Base-by-base conservation (phyloP, 2,888 invertebrate species). In the Strigamia transsilvanica region DNA sequence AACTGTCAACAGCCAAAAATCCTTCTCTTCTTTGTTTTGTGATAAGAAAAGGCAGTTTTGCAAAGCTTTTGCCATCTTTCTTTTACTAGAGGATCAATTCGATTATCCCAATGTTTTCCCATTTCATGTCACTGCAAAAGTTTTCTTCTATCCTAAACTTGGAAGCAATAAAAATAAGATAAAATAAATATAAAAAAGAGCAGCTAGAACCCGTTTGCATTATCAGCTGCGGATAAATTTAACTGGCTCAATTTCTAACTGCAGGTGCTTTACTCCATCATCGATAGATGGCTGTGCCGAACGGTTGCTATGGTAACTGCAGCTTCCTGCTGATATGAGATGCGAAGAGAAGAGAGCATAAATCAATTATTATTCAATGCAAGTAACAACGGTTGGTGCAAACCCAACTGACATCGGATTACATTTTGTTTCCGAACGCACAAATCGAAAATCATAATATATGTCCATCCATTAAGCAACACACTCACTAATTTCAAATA, bases 181-280 rank as follows among this genome's bases (percentile, higher is more conserved):
- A 66, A 66, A 13, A 51, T 51, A 51, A 18, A 51, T 51, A 51
- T 51, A 51, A 66, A 66, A 66, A 66, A 34, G 7, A 34, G 15
- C 23, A 27, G 27, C 12, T 10, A 66, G 66, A 66, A 27, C 27
- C 66, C 66, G 66, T 66, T 27, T 66, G 66, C 66, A 66, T 66
- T 66, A 66, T 66, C 66, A 66, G 66, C 66, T 27, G 66, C 66
- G 66, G 66, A 66, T 66, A 66, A 66, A 66, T 66, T 66, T 66
- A 66, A 66, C 66, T 66, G 66, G 66, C 66, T 66, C 66, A 66
- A 66, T 66, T 66, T 66, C 66, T 66, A 66, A 66, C 66, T 66
- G 66, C 66, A 66, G 66, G 66, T 66, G 66, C 66, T 66, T 66
- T 66, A 66, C 66, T 66, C 23, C 66, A 66, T 66, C 66, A 66